A percentile compares a stretch with the other conserved stretches of the same genome.
Conservation (phyloP, 1,140 invertebrate genomes). For the Cotesia vestalis region DNA sequence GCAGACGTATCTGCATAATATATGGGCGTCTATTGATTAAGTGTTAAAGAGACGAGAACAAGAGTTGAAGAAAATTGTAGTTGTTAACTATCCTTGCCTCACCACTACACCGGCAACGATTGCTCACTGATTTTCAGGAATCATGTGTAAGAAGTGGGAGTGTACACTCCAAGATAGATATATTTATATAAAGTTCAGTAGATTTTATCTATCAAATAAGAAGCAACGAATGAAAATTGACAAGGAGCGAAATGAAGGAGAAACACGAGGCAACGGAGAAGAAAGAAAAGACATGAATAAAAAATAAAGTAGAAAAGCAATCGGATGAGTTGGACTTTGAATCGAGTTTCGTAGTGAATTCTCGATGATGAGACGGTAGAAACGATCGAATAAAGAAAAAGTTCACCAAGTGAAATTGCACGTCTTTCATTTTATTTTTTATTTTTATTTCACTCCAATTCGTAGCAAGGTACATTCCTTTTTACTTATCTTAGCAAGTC, state of each 20-base stretch:
- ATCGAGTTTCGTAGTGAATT: slow-evolving; percentile 39
- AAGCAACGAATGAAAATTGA: slow-evolving; percentile 26
- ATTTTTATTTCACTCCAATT: background rate
- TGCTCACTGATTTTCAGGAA: slow-evolving; percentile 13
- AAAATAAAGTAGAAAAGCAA: slow-evolving; percentile 33
- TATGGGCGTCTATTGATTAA: background rate
- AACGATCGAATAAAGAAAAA: slow-evolving; percentile 31
- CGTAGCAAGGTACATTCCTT: background rate
- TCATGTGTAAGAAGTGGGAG: background rate
- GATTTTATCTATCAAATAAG: slow-evolving; percentile 19
- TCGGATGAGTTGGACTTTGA: slow-evolving; percentile 31
- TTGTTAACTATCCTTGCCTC: background rate
- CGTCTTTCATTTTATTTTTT: slow-evolving; percentile 15
- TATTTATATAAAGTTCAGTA: slow-evolving; percentile 7
- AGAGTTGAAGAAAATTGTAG: slow-evolving; percentile 13
- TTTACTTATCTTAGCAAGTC: too few species aligned
- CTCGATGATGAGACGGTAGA: slow-evolving; percentile 35
- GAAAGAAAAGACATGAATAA: slow-evolving; percentile 13
- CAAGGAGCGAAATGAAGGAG: background rate
- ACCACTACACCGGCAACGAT: background rate
- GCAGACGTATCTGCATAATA: too few species aligned
- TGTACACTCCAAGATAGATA: too few species aligned
- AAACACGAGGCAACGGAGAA: slow-evolving; percentile 16
- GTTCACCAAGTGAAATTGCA: slow-evolving; percentile 24
- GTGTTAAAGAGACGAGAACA: background rate